Conservation (phyloP, 1,140 invertebrate genomes). For the Macrotrachela quadricornifera region DNA sequence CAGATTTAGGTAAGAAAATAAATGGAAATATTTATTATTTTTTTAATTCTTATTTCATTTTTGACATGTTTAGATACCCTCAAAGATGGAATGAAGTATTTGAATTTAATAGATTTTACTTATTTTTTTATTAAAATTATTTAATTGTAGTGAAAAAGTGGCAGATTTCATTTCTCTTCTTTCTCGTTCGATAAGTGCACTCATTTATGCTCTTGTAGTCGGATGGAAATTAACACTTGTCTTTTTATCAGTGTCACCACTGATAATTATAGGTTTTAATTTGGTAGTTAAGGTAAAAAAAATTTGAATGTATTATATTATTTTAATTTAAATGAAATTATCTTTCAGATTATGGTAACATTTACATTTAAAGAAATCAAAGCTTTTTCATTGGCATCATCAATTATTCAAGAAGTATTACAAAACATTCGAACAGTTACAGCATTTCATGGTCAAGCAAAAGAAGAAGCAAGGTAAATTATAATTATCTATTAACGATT, state of each 20-base stretch:
- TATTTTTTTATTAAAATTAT: too few species aligned
- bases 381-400: slow-evolving; percentile 25
- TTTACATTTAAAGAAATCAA: slow-evolving; percentile 15
- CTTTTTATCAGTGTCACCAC: slow-evolving; percentile 20
- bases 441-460: slow-evolving; percentile 14
- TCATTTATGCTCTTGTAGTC: slow-evolving; percentile 17
- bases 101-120: too few species aligned
- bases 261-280: slow-evolving; percentile 9
- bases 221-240: slow-evolving; percentile 28
- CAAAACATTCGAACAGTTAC: slow-evolving; percentile 25
- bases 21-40: neutral
- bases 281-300: slow-evolving; percentile 1
- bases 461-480: too few species aligned
- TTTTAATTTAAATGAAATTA: too few species aligned
- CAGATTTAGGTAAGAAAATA: neutral
- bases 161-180: neutral
- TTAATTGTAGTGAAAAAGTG: neutral
- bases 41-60: too few species aligned
- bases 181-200: neutral
- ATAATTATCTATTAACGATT: too few species aligned
- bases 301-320: too few species aligned
- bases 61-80: too few species aligned
- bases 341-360: neutral
- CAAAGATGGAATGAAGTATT: too few species aligned
- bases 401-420: slow-evolving; percentile 27